Conservation (phyloP, 1,140 invertebrate species). For the Hermetia illucens region DNA sequence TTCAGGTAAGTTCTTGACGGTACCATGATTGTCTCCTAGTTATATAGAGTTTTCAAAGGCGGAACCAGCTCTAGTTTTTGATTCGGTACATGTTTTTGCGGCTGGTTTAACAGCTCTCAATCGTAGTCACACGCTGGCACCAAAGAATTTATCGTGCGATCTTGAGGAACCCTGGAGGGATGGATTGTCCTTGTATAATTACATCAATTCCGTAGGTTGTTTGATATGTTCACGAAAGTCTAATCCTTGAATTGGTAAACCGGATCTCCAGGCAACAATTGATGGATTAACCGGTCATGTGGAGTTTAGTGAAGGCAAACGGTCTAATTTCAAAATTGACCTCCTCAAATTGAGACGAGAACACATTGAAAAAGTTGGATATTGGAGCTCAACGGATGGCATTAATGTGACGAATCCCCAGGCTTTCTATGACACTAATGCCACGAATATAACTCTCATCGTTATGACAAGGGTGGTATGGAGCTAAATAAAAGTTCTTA, state of each 20-base stretch:
- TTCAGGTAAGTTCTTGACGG: slow-evolving; percentile 1
- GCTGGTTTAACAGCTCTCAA: slow-evolving; percentile 66
- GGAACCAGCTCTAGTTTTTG: slow-evolving; percentile 79
- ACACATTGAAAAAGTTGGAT: slow-evolving; percentile 46
- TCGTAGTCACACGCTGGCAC: slow-evolving; percentile 31
- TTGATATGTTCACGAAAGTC: neutral
- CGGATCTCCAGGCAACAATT: slow-evolving; percentile 49
- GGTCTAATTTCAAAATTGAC: slow-evolving; percentile 73
- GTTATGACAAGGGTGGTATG: slow-evolving; percentile 26
- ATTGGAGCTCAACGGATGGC: slow-evolving; percentile 59
- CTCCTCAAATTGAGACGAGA: slow-evolving; percentile 69
- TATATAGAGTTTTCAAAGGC: slow-evolving; percentile 42
- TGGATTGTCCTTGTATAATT: slow-evolving; percentile 77
- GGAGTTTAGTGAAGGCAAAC: slow-evolving; percentile 70
- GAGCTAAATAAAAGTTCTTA: neutral
- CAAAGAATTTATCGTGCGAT: slow-evolving; percentile 70
- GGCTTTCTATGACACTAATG: slow-evolving; percentile 66
- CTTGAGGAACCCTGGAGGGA: slow-evolving; percentile 70
- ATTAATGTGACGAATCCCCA: slow-evolving; percentile 71
- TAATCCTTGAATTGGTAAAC: slow-evolving; percentile 15
- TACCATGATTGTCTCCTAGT: slow-evolving; percentile 12
- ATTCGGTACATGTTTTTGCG: slow-evolving; percentile 79
- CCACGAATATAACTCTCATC: slow-evolving; percentile 70
- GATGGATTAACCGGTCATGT: slow-evolving; percentile 79
- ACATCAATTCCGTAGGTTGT: slow-evolving; percentile 68